Evolutionary conservation across 2,888 invertebrate genomes (phyloP).

Genomic region (Parthenolecanium corni): DNA sequence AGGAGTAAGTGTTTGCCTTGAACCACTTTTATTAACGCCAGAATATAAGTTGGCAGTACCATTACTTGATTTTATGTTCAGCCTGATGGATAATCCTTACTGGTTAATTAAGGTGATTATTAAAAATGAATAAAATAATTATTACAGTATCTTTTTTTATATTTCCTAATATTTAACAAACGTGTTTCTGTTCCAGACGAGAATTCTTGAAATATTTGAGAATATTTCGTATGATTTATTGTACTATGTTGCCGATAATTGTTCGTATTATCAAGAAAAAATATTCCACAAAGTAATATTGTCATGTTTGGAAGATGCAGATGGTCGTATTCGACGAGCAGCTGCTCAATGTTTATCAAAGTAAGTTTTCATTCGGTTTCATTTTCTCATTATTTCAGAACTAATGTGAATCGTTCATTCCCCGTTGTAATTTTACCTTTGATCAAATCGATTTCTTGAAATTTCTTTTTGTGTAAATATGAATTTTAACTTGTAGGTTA

Average conservation of each 20-base stretch:
- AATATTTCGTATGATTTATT: slow-evolving; percentile 49
- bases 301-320: slow-evolving; percentile 58
- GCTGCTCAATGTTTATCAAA: slow-evolving; percentile 54
- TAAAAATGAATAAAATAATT: slow-evolving; percentile 4
- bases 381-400: too few relatives aligned
- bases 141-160: not conserved
- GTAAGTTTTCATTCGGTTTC: too few relatives aligned
- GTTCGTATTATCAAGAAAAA: slow-evolving; percentile 46
- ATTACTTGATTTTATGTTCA: slow-evolving; percentile 50
- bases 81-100: slow-evolving; percentile 59
- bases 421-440: too few relatives aligned
- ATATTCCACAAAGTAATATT: slow-evolving; percentile 50
- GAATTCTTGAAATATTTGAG: slow-evolving; percentile 51
- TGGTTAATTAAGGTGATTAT: slow-evolving; percentile 68
- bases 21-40: slow-evolving; percentile 50
- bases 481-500: too few relatives aligned
- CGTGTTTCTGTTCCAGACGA: slow-evolving; percentile 41
- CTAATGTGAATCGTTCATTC: too few relatives aligned
- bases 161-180: not conserved
- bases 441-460: too few relatives aligned
- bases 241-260: slow-evolving; percentile 42
- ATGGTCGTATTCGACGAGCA: slow-evolving; percentile 61
- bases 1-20: slow-evolving; percentile 48
- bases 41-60: slow-evolving; percentile 47
- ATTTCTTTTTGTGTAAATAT: too few relatives aligned